Evolutionary conservation across 2,113 vertebrate genomes (phyloP), one percentile per base, ranked within the genome.

Genomic region (Cephalopterus ornatus): DNA sequence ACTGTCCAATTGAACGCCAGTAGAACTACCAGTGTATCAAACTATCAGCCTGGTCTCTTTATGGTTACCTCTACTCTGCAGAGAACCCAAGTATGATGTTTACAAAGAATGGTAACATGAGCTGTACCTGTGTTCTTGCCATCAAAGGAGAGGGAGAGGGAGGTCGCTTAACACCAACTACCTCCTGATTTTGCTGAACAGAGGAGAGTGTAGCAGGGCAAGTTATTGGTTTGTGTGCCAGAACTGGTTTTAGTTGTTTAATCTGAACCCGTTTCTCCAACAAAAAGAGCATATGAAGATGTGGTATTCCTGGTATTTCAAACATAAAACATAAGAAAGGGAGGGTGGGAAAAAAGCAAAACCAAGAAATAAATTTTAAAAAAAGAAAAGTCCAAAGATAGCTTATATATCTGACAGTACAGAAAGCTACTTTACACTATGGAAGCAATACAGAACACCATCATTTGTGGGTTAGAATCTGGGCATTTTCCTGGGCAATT

Each of bases 1-100:
- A 1, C 42, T 6, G 1, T 32, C 17, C 52, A 73, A 2, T 0
- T 23, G 27, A 75, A 49, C 13, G n/a, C 3, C 10, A 4, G 1
- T 12, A 80, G 62, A 83, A 27, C 11, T 44, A 65, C 10, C 4
- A 17, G 3, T 0, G 0, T 12, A 14, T 12, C 28, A 49, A 67
- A 30, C 6, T 0, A 0, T 42, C 21, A 20, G 2, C 46, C 33
- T 15, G 17, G 8, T 32, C 17, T 10, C 50, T 77, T 41, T 52
- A 8, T 63, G 4, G 4, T 24, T 35, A 41, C 11, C 9, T 71
- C 10, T n/a, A 10, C 5, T 41, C 19, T 93, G 82, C 85, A 73
- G 63, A 81, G 65, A 53, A 39, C 7, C 13, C 35, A 37, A 15
- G 3, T 12, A 22, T 22, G 56, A 27, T 32, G 12, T 50, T 50